Conservation (phyloP, 2,888 invertebrate genomes). For the Drosophila conformis region DNA sequence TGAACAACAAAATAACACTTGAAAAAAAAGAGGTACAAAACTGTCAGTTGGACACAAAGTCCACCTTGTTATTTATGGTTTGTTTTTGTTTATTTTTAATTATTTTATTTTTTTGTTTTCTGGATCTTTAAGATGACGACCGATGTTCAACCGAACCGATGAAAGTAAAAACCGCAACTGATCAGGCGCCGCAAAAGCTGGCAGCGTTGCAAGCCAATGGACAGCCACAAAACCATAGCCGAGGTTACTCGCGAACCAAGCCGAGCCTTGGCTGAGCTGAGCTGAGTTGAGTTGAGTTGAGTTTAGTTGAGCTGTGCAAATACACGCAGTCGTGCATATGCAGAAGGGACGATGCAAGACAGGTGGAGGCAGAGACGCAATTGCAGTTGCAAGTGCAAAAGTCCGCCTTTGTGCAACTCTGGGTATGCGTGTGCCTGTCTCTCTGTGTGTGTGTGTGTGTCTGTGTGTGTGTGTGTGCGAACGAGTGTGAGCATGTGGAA, state of each 20-base stretch:
- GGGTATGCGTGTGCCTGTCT: slow-evolving; percentile 8
- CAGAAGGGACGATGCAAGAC: not conserved
- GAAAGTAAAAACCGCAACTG: slow-evolving; percentile 85
- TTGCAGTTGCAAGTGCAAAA: slow-evolving; percentile 53
- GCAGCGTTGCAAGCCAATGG: slow-evolving; percentile 65
- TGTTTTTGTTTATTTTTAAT: slow-evolving; percentile 4
- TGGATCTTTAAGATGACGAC: slow-evolving; percentile 32
- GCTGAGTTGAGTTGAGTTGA: slow-evolving; percentile 15
- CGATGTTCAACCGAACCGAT: slow-evolving; percentile 81
- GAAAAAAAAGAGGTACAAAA: slow-evolving; percentile 47
- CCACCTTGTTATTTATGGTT: slow-evolving; percentile 6
- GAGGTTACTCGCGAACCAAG: slow-evolving; percentile 32
- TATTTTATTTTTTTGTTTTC: not conserved
- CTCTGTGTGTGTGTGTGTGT: not conserved
- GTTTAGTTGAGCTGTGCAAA: slow-evolving; percentile 29
- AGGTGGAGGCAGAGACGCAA: slow-evolving; percentile 22
- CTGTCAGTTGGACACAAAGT: slow-evolving; percentile 50
- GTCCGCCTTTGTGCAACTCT: slow-evolving; percentile 31
- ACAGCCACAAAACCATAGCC: slow-evolving; percentile 50
- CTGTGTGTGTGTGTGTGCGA: slow-evolving; percentile 4
- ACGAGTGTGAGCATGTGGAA: slow-evolving; percentile 50
- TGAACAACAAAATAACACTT: slow-evolving; percentile 24
- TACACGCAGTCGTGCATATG: slow-evolving; percentile 1
- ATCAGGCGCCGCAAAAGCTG: slow-evolving; percentile 76
- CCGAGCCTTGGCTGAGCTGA: slow-evolving; percentile 25